Evolutionary conservation across 2,113 vertebrate genomes (phyloP).

Genomic region (Pachypanchax playfairii): DNA sequence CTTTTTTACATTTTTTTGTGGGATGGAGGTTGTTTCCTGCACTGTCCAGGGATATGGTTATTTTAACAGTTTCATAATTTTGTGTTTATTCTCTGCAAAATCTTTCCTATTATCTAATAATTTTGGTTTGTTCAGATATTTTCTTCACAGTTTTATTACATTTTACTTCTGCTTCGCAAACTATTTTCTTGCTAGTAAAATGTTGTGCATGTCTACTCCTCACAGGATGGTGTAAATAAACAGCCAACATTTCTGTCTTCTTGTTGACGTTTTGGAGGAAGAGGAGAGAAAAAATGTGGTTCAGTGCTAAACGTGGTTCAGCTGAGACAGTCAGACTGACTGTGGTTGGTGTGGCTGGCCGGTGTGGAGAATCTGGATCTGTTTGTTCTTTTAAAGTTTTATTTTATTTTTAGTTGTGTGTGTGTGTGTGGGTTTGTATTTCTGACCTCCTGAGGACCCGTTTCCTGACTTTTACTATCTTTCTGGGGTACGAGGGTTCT

Average conservation of each 20-base stretch:
- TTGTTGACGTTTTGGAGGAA: background rate
- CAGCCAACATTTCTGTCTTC: background rate
- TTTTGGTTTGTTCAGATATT: too few species aligned
- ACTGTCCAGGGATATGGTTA: too few species aligned
- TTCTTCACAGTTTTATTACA: background rate
- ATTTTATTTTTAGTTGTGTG: too few species aligned
- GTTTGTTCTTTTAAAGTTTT: background rate
- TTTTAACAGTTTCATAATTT: too few species aligned
- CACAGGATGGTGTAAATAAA: constrained; percentile 1
- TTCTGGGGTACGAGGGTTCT: too few species aligned
- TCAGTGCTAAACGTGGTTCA: background rate
- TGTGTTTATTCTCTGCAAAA: too few species aligned
- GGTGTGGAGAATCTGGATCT: background rate
- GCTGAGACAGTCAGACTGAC: background rate
- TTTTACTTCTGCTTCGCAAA: background rate
- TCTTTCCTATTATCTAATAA: too few species aligned
- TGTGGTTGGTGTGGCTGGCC: background rate
- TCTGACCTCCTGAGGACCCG: too few species aligned
- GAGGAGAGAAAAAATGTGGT: background rate
- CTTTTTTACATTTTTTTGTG: too few species aligned
- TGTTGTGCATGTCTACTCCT: background rate
- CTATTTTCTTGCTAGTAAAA: background rate
- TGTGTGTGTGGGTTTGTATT: too few species aligned
- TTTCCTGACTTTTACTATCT: constrained; percentile 15
- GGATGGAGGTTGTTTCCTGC: too few species aligned